Evolutionary conservation across 2,113 vertebrate genomes (phyloP).

Genomic region (Apaloderma vittatum): DNA sequence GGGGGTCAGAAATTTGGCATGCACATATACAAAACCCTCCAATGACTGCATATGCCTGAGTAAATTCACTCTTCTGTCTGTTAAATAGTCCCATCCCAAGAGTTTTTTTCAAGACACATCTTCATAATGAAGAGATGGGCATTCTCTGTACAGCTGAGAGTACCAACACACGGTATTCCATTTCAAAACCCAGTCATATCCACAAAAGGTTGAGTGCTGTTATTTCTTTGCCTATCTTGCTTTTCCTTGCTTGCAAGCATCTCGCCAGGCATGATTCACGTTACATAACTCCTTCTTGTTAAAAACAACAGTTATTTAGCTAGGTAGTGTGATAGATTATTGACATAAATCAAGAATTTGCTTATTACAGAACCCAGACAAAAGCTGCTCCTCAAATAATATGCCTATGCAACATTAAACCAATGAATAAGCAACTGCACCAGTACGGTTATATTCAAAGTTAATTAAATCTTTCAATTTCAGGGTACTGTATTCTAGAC

Average conservation of each 20-base stretch:
- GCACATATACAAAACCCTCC: neutral
- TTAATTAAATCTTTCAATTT: slow-evolving; percentile 25
- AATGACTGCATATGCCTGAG: neutral
- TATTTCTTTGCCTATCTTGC: neutral
- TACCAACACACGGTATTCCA: neutral
- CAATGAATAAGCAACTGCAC: slow-evolving; percentile 12
- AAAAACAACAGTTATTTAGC: slow-evolving; percentile 10
- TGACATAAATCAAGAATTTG: slow-evolving; percentile 22
- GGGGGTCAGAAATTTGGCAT: neutral
- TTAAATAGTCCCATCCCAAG: slow-evolving; percentile 32
- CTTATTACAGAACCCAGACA: slow-evolving; percentile 3
- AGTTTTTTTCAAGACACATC: slow-evolving; percentile 26
- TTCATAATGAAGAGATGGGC: slow-evolving; percentile 61
- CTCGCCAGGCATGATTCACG: neutral
- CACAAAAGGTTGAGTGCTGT: neutral
- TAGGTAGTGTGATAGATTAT: neutral
- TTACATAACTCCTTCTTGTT: slow-evolving; percentile 24
- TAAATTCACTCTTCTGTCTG: slow-evolving; percentile 7
- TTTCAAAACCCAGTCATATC: slow-evolving; percentile 35
- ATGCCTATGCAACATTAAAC: slow-evolving; percentile 17
- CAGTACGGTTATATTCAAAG: slow-evolving; percentile 22
- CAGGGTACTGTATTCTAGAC: neutral
- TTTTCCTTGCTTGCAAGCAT: neutral
- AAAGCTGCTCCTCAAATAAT: slow-evolving; percentile 21
- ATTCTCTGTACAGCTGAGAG: neutral